Evolutionary conservation across 35 echinoderm and acorn worm genomes (phyloP).

Genomic region (Stichopus chloronotus): DNA sequence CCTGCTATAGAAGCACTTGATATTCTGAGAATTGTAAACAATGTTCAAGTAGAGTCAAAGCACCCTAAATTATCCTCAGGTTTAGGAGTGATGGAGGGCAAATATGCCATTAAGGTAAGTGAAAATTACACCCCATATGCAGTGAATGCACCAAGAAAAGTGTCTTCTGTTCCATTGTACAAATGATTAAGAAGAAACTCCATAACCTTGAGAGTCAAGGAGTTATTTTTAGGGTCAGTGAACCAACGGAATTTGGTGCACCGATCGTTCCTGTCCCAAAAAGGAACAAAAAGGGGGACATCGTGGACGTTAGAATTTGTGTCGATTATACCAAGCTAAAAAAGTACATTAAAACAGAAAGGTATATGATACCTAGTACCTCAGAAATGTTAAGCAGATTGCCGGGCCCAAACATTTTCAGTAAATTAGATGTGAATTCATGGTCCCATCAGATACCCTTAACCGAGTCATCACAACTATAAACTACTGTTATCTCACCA

Average conservation of each 20-base stretch:
- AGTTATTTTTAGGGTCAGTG: background rate
- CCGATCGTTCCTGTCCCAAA: slow-evolving; percentile 31
- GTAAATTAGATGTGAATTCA: slow-evolving; percentile 39
- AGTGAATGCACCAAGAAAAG: background rate
- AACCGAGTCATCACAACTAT: slow-evolving; percentile 12
- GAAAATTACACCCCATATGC: slow-evolving; percentile 17
- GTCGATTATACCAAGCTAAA: slow-evolving; percentile 57
- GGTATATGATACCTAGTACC: slow-evolving; percentile 1
- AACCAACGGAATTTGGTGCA: slow-evolving; percentile 29
- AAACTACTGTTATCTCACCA: slow-evolving; percentile 65
- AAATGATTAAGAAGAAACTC: slow-evolving; percentile 17
- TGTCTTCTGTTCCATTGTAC: slow-evolving; percentile 19
- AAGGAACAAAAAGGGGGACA: slow-evolving; percentile 22
- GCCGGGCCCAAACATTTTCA: background rate
- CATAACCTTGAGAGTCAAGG: background rate
- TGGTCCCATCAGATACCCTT: slow-evolving; percentile 42
- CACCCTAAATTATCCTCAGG: background rate
- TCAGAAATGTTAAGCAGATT: slow-evolving; percentile 1
- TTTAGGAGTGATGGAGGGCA: background rate
- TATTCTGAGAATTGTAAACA: slow-evolving; percentile 1
- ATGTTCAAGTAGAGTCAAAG: background rate
- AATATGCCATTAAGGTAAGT: background rate
- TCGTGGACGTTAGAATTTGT: slow-evolving; percentile 38
- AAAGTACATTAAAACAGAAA: slow-evolving; percentile 12
- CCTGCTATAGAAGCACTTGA: slow-evolving; percentile 32